Conservation (phyloP, 2,113 vertebrate species). For the Capra hircus region DNA sequence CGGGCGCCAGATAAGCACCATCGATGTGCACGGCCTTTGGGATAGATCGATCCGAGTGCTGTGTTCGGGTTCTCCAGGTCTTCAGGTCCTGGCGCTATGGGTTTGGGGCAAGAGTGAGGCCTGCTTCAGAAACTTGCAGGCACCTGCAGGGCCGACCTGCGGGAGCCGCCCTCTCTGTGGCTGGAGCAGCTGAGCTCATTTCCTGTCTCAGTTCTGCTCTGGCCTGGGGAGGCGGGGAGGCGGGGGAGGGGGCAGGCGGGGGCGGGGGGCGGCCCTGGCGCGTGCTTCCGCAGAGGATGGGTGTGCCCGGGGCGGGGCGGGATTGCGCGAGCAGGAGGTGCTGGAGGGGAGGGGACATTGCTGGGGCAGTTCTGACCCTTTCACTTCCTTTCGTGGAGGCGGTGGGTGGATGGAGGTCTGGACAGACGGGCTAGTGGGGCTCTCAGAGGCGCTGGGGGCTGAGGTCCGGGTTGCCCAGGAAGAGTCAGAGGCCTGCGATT, state of each 20-base stretch:
- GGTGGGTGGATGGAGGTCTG: neutral
- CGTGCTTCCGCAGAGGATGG: neutral
- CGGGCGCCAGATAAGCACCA: neutral
- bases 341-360: neutral
- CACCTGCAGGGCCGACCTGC: accelerated
- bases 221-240: neutral
- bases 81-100: neutral
- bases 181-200: neutral
- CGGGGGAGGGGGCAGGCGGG: neutral
- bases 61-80: neutral
- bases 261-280: accelerated
- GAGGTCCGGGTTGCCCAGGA: neutral
- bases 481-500: neutral
- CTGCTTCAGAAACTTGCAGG: neutral
- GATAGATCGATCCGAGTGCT: neutral
- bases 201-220: neutral
- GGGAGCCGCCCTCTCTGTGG: neutral
- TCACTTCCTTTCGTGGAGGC: accelerated
- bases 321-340: neutral
- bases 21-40: neutral
- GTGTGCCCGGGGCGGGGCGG: neutral
- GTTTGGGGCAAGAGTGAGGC: neutral
- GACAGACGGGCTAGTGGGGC: neutral
- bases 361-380: neutral
- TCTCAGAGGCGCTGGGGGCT: neutral